Evolutionary conservation across 2,113 vertebrate species (phyloP).

Genomic region (Dolichotis patagonum): DNA sequence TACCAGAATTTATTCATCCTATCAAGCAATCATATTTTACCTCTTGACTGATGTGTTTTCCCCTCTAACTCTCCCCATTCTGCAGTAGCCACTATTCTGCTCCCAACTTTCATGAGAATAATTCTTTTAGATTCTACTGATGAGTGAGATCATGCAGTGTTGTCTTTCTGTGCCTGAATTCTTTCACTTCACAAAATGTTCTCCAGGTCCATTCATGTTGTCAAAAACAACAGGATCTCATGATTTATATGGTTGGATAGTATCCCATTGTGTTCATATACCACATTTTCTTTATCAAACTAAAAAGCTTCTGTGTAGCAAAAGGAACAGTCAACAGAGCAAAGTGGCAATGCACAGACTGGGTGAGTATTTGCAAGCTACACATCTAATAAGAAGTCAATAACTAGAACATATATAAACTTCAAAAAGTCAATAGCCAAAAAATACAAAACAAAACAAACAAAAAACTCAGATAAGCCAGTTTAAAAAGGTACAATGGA

Average conservation of each 20-base stretch:
- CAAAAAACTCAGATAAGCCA: not conserved
- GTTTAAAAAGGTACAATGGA: not conserved
- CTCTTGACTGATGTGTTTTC: not conserved
- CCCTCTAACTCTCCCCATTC: not conserved
- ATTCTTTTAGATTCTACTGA: not conserved
- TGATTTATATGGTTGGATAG: not conserved
- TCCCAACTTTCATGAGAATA: not conserved
- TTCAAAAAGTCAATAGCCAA: not conserved
- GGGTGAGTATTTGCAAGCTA: not conserved
- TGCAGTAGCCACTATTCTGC: not conserved
- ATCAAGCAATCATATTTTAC: not conserved
- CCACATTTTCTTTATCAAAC: not conserved
- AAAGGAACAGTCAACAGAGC: not conserved
- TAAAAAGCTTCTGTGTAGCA: not conserved
- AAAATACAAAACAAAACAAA: too few relatives aligned
- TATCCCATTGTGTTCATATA: not conserved
- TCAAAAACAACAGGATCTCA: not conserved
- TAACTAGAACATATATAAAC: not conserved
- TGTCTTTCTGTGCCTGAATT: not conserved
- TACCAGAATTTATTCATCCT: not conserved
- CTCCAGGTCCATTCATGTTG: not conserved
- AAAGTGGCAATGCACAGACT: not conserved
- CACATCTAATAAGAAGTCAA: not conserved
- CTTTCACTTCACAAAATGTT: not conserved
- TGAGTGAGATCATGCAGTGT: not conserved